Evolutionary conservation across 2,113 vertebrate genomes (phyloP).

Genomic region (Ranitomeya variabilis): DNA sequence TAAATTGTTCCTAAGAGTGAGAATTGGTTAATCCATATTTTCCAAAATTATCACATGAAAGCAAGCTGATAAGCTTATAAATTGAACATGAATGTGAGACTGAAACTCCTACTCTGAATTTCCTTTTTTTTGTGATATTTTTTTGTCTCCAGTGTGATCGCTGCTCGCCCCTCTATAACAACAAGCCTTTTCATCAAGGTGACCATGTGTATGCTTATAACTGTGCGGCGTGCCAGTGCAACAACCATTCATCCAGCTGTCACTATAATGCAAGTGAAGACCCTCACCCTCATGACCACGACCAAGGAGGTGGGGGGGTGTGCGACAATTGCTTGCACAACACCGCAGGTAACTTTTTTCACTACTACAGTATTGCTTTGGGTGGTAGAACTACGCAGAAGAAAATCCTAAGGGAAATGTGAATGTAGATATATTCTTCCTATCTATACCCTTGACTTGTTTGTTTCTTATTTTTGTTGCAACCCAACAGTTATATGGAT

Average conservation of each 20-base stretch:
- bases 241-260: slow-evolving; percentile 82
- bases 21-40: slow-evolving; percentile 51
- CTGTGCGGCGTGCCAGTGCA: slow-evolving; percentile 85
- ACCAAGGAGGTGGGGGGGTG: slow-evolving; percentile 81
- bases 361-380: not conserved
- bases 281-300: slow-evolving; percentile 79
- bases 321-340: slow-evolving; percentile 86
- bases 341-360: slow-evolving; percentile 78
- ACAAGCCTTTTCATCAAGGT: slow-evolving; percentile 86
- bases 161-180: slow-evolving; percentile 83
- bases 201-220: slow-evolving; percentile 80
- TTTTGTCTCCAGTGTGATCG: slow-evolving; percentile 77
- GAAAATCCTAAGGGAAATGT: no score
- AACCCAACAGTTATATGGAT: no score
- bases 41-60: slow-evolving; percentile 54
- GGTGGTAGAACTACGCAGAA: not conserved
- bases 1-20: slow-evolving; percentile 51
- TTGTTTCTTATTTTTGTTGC: no score
- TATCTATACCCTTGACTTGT: no score
- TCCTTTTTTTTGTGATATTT: slow-evolving; percentile 38
- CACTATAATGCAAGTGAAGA: slow-evolving; percentile 80
- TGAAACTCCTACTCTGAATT: slow-evolving; percentile 27
- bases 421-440: no score
- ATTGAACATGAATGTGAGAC: not conserved
- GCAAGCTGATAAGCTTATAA: not conserved